Conservation (phyloP, 1,140 invertebrate species). For the Meloidogyne hapla region DNA sequence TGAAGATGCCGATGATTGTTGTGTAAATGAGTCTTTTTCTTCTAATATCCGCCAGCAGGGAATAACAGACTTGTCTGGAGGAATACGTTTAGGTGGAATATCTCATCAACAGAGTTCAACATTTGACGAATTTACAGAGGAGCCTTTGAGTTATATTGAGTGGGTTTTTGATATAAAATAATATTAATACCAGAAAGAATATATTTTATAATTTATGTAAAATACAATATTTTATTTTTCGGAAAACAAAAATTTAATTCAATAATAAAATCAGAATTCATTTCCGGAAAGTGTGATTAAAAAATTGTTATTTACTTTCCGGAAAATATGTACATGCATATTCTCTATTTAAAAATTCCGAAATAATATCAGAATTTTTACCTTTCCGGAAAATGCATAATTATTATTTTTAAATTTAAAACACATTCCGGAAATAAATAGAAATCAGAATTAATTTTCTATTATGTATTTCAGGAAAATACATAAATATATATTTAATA, state of each 20-base stretch:
- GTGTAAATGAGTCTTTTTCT: not conserved
- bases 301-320: no score
- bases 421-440: no score
- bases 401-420: not conserved
- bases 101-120: constrained; percentile 9
- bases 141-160: not conserved
- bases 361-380: not conserved
- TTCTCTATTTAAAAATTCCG: no score
- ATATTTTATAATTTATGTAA: no score
- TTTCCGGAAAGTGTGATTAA: no score
- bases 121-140: not conserved
- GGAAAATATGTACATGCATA: no score
- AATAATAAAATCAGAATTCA: no score
- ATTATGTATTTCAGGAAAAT: not conserved
- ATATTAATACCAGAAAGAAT: not conserved
- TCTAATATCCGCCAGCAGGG: not conserved
- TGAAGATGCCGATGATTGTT: constrained; percentile 13
- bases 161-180: not conserved
- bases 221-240: no score
- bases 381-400: not conserved
- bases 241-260: no score
- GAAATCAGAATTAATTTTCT: not conserved
- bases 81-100: not conserved
- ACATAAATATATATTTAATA: not conserved
- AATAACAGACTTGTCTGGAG: not conserved